Evolutionary conservation across 53 echinoderm and acorn worm species (phyloP).

Genomic region (Hippasteria phrygiana): DNA sequence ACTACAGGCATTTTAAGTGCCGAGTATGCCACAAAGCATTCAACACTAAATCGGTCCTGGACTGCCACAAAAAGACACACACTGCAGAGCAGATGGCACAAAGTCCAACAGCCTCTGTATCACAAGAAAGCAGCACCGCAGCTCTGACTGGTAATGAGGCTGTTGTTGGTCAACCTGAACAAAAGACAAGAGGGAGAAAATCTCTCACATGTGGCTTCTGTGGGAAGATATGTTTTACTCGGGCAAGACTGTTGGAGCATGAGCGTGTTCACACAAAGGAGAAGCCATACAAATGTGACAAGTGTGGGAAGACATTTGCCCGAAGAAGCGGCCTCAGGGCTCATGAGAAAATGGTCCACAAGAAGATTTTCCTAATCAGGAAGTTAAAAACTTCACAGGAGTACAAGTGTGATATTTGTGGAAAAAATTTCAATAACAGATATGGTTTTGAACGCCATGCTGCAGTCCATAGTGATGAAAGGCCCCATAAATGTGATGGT

Average conservation of each 20-base stretch:
- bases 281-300: constrained; percentile 18
- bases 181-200: not conserved
- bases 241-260: not conserved
- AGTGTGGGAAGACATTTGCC: not conserved
- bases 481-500: constrained; percentile 14
- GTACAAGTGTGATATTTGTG: not conserved
- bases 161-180: too few species aligned
- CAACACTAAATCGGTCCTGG: too few species aligned
- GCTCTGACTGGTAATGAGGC: too few species aligned
- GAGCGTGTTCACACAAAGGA: not conserved
- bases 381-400: too few species aligned
- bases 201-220: not conserved
- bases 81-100: too few species aligned
- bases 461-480: not conserved
- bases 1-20: too few species aligned
- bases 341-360: constrained; percentile 2
- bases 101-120: not conserved
- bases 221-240: not conserved
- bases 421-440: not conserved
- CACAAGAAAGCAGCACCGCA: not conserved
- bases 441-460: not conserved
- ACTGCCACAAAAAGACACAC: too few species aligned
- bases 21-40: too few species aligned
- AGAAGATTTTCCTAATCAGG: not conserved
- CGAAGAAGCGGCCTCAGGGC: not conserved